Evolutionary conservation across 1,140 invertebrate species (phyloP).

Genomic region (Zaprionus lachaisei): DNA sequence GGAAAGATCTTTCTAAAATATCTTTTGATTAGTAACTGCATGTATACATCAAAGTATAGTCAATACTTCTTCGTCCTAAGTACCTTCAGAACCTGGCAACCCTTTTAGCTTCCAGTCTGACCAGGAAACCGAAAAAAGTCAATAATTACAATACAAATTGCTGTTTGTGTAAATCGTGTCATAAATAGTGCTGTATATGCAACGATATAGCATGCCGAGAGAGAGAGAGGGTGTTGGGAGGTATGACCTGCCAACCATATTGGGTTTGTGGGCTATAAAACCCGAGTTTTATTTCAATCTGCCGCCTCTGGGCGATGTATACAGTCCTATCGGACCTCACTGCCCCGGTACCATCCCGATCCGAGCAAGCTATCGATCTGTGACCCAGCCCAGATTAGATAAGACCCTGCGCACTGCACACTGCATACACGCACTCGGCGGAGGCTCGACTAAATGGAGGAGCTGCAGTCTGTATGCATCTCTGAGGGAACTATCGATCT

Average conservation of each 20-base stretch:
- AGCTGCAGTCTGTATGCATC: constrained; percentile 44
- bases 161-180: constrained; percentile 62
- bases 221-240: background rate
- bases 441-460: constrained; percentile 37
- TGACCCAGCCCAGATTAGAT: constrained; percentile 75
- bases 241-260: constrained; percentile 8
- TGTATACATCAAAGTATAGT: no score
- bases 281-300: constrained; percentile 79
- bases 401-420: constrained; percentile 33
- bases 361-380: constrained; percentile 64
- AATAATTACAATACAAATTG: constrained; percentile 74
- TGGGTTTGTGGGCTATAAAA: constrained; percentile 67
- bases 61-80: background rate
- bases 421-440: constrained; percentile 5
- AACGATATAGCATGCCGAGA: constrained; percentile 12
- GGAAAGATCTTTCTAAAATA: background rate
- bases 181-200: constrained; percentile 51
- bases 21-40: no score
- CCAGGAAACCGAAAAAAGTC: constrained; percentile 31
- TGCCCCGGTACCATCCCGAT: background rate
- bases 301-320: constrained; percentile 72
- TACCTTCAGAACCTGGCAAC: background rate
- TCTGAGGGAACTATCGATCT: constrained; percentile 55
- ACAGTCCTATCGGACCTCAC: constrained; percentile 57
- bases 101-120: constrained; percentile 25